Evolutionary conservation across 2,113 vertebrate genomes (phyloP), one percentile per base, ranked within the genome.

Genomic region (Mastomys natalensis): DNA sequence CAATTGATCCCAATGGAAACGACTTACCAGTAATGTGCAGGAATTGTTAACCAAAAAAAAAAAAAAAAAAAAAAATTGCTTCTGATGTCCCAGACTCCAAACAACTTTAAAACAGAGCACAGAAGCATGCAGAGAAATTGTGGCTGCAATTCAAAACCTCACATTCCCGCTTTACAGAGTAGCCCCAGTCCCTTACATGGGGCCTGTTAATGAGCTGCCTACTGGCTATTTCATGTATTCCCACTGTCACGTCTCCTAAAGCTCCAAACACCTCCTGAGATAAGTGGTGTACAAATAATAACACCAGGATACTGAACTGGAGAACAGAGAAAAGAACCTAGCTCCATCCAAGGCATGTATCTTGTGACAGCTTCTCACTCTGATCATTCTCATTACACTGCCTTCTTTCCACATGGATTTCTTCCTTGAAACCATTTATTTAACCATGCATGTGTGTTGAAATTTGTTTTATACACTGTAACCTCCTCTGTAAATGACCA

Each of bases 1-100:
- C 53, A 96, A 82, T 2, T 94, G 68, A 97, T 80, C n/a, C 43
- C 68, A 89, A 78, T 7, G 93, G 81, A 95, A 97, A 94, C 5
- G 34, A 37, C 34, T 82, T 86, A 78, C 4, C 82, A 70, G n/a
- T 66, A 13, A 95, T 68, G 19, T 90, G 85, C 3, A 70, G 16
- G 21, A 81, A 40, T 72, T 34, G 8, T 13, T 70, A 82, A 93
- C 9, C 4, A 51, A 37, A 22, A 48, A 48, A 48, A 45, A 45
- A 45, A 51, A 37, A 22, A 48, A 48, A 48, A 45, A 45, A 45
- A 48, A 48, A 17, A 45, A 31, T 45, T 66, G 55, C 22, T 95
- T 37, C 22, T 13, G 64, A 34, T 55, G 82, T n/a, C 29, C 62
- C 70, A 74, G 92, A 93, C 24, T 93, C 87, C 51, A 81, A 82